Evolutionary conservation across 2,888 invertebrate species (phyloP).

Genomic region (Agonum fuliginosum): DNA sequence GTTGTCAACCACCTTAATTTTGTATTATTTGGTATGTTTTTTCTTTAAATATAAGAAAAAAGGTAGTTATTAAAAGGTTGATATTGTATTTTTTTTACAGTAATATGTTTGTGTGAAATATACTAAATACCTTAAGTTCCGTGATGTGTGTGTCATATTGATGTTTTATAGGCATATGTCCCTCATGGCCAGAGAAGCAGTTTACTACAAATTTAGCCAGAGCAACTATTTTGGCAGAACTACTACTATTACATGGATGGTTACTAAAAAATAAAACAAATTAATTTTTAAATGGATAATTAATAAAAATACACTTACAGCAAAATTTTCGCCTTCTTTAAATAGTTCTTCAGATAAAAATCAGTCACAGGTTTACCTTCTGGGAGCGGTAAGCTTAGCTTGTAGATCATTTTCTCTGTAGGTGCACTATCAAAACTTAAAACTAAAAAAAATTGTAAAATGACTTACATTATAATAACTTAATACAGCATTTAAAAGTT

Average conservation of each 20-base stretch:
- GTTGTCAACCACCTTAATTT: too few relatives aligned
- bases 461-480: background rate
- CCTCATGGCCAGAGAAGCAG: background rate
- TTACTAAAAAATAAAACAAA: background rate
- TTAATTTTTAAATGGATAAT: background rate
- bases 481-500: background rate
- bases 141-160: conserved; percentile 20
- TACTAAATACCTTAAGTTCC: conserved; percentile 43
- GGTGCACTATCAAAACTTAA: background rate
- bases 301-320: conserved; percentile 5
- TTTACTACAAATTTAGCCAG: background rate
- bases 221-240: background rate
- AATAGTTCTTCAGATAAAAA: background rate
- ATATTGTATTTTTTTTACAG: too few relatives aligned
- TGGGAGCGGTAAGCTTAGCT: background rate
- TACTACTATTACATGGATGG: background rate
- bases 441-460: background rate
- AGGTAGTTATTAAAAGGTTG: too few relatives aligned
- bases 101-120: too few relatives aligned
- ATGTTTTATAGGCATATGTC: background rate
- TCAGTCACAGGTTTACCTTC: background rate
- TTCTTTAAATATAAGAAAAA: too few relatives aligned
- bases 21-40: too few relatives aligned
- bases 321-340: background rate
- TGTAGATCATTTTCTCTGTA: background rate